A percentile compares a stretch with the other conserved stretches of the same genome.
Evolutionary conservation across 2,113 vertebrate genomes (phyloP).

Genomic region (Megalops atlanticus): DNA sequence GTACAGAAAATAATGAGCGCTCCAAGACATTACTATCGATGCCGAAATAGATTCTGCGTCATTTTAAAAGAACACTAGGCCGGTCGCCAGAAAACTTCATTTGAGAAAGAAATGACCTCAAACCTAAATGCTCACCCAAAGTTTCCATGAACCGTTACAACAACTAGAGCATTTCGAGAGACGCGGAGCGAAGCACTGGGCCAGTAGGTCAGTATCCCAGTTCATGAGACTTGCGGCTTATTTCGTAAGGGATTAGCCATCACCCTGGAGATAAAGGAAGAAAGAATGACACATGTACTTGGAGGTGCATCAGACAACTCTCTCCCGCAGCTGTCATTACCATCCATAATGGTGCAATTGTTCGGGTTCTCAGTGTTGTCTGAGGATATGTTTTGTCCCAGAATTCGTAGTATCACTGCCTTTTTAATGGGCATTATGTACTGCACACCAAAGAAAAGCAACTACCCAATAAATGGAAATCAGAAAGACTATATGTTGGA

Average conservation of each 20-base stretch:
- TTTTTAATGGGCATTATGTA: too few relatives aligned
- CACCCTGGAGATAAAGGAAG: background rate
- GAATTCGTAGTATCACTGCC: too few relatives aligned
- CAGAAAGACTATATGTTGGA: too few relatives aligned
- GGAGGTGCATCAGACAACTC: background rate
- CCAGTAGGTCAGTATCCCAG: background rate
- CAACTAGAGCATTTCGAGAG: background rate
- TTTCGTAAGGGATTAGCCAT: background rate
- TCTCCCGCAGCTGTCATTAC: background rate
- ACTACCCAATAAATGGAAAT: too few relatives aligned
- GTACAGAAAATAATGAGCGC: background rate
- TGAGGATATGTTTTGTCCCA: background rate
- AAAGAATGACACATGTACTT: background rate
- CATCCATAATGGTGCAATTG: background rate
- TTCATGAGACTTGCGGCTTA: background rate
- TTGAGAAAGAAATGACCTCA: background rate
- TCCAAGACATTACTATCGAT: background rate
- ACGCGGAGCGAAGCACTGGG: background rate
- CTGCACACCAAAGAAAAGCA: too few relatives aligned
- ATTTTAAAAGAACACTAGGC: background rate
- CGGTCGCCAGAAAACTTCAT: background rate
- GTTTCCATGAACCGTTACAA: background rate
- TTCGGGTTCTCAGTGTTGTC: background rate
- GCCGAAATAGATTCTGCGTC: background rate
- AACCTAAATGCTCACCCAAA: background rate